Evolutionary conservation across 2,797 vertebrate species (phyloP).

Genomic region (Brachyalestes nurse): DNA sequence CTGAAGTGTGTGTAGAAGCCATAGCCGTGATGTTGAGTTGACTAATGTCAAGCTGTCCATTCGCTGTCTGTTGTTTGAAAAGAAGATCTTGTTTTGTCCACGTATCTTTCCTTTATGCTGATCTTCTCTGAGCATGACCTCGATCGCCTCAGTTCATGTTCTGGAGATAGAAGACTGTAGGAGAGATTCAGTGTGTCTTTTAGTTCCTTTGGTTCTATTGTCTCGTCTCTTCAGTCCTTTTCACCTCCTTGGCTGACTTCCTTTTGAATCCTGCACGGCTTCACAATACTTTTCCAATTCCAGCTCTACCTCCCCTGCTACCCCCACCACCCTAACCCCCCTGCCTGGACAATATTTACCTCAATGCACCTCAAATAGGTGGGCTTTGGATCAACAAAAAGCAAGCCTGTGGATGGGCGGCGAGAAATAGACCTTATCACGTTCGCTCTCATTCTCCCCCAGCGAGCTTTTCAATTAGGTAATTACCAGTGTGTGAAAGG

Average conservation of each 20-base stretch:
- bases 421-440: constrained; percentile 49
- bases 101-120: neutral
- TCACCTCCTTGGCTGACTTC: neutral
- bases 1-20: neutral
- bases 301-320: constrained; percentile 16
- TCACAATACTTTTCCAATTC: constrained; percentile 44
- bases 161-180: neutral
- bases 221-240: neutral
- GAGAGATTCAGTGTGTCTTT: neutral
- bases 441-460: constrained; percentile 53
- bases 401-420: constrained; percentile 15
- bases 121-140: neutral
- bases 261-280: constrained; percentile 8
- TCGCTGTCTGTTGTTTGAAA: neutral
- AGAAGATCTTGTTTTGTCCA: neutral
- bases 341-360: constrained; percentile 47
- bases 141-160: neutral
- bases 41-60: neutral
- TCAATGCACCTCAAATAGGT: constrained; percentile 27
- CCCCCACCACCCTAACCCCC: constrained; percentile 16
- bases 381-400: constrained; percentile 28
- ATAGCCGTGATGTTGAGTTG: neutral
- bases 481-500: constrained; percentile 77
- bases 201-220: constrained; percentile 9
- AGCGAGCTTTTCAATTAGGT: constrained; percentile 78